Conservation (phyloP, 2,888 invertebrate species). For the Taphrorychus bicolor region DNA sequence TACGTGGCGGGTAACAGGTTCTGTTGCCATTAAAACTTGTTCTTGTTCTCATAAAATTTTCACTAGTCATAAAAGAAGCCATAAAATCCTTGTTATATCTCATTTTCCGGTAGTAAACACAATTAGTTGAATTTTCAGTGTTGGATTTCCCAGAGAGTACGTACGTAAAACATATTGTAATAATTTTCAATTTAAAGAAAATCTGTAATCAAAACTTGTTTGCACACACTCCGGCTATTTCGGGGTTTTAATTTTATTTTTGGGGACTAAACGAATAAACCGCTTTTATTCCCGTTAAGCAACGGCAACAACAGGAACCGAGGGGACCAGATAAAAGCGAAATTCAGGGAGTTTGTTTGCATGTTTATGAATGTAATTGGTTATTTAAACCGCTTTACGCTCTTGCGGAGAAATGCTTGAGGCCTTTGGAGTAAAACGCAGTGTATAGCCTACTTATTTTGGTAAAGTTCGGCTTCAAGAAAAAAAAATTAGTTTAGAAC, state of each 20-base stretch:
- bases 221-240: no score
- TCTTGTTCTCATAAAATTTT: background rate
- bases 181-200: no score
- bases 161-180: no score
- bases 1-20: background rate
- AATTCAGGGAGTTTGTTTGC: slow-evolving; percentile 8
- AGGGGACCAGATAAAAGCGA: slow-evolving; percentile 1
- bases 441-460: no score
- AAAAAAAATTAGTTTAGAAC: no score
- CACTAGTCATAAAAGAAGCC: slow-evolving; percentile 1
- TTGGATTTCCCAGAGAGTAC: no score
- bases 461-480: no score
- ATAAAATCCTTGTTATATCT: background rate
- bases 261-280: background rate
- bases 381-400: slow-evolving; percentile 6
- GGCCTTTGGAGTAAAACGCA: background rate
- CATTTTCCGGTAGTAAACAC: background rate
- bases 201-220: no score
- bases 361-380: slow-evolving; percentile 15
- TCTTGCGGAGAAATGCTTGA: background rate
- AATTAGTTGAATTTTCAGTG: background rate
- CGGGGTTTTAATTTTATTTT: background rate
- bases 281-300: background rate
- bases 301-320: background rate
- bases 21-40: background rate